Evolutionary conservation across 2,888 invertebrate genomes (phyloP).

Genomic region (Oegoconia quadripuncta): DNA sequence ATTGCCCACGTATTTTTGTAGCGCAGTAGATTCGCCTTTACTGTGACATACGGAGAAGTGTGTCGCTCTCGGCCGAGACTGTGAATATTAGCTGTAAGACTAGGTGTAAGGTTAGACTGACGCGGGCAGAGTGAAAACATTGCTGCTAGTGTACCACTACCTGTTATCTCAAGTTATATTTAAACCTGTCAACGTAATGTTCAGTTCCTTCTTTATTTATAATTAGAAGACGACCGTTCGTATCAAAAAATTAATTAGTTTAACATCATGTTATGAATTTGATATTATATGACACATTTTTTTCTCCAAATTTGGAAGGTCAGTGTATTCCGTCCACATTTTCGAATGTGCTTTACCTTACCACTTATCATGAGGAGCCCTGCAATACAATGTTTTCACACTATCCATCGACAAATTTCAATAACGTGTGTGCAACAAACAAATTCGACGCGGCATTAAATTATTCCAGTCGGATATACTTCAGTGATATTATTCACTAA

Average conservation of each 20-base stretch:
- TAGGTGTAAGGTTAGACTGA: conserved; percentile 64
- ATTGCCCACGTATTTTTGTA: conserved; percentile 79
- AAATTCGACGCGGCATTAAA: conserved; percentile 45
- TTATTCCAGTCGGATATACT: conserved; percentile 54
- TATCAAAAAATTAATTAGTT: too few species aligned
- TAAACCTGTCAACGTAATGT: too few species aligned
- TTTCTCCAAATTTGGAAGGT: conserved; percentile 25
- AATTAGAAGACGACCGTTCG: too few species aligned
- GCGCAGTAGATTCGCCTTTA: conserved; percentile 70
- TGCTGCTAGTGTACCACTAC: conserved; percentile 9
- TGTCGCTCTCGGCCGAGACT: conserved; percentile 64
- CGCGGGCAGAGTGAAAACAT: conserved; percentile 58
- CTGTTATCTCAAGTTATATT: not conserved
- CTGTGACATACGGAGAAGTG: conserved; percentile 46
- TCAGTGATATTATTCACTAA: conserved; percentile 66
- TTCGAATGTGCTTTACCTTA: conserved; percentile 54
- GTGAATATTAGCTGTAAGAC: conserved; percentile 64
- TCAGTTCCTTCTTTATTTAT: too few species aligned
- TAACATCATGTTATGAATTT: too few species aligned
- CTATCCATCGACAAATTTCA: conserved; percentile 35
- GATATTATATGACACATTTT: too few species aligned
- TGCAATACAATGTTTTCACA: conserved; percentile 49
- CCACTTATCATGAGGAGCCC: conserved; percentile 18
- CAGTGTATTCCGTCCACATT: conserved; percentile 73
- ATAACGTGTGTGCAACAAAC: conserved; percentile 23